Conservation (phyloP, 1,140 invertebrate genomes). For the Mamestra configurata region DNA sequence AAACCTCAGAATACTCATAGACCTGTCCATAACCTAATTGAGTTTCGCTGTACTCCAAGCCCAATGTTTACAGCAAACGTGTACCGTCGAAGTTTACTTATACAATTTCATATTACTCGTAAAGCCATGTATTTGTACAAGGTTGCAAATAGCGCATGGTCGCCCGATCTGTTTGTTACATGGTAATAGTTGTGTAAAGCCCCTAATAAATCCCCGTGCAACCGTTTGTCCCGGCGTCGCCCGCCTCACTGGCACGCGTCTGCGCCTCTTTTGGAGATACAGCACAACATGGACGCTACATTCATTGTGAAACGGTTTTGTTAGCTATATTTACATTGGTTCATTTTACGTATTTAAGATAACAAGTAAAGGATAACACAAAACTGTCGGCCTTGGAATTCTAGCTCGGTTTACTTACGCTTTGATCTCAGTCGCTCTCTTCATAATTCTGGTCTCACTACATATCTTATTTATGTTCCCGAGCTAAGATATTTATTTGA, state of each 20-base stretch:
- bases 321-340: conserved; percentile 32
- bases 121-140: conserved; percentile 36
- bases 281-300: conserved; percentile 9
- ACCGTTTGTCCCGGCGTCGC: conserved; percentile 12
- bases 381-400: conserved; percentile 22
- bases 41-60: conserved; percentile 28
- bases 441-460: conserved; percentile 23
- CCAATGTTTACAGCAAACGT: conserved; percentile 20
- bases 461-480: conserved; percentile 24
- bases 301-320: conserved; percentile 15
- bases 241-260: conserved; percentile 23
- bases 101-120: conserved; percentile 42
- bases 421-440: conserved; percentile 28
- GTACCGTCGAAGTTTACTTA: conserved; percentile 28
- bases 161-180: conserved; percentile 34
- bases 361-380: not conserved
- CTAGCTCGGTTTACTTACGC: conserved; percentile 22
- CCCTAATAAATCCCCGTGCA: conserved; percentile 47
- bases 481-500: conserved; percentile 14
- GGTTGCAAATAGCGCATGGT: conserved; percentile 20
- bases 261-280: conserved; percentile 6
- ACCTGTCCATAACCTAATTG: conserved; percentile 38
- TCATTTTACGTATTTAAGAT: not conserved
- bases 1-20: conserved; percentile 31
- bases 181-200: conserved; percentile 47